Percentiles rank a stretch among this genome's conserved stretches.
Conservation (phyloP, 2,113 vertebrate genomes). For the Scartelaos histophorus region DNA sequence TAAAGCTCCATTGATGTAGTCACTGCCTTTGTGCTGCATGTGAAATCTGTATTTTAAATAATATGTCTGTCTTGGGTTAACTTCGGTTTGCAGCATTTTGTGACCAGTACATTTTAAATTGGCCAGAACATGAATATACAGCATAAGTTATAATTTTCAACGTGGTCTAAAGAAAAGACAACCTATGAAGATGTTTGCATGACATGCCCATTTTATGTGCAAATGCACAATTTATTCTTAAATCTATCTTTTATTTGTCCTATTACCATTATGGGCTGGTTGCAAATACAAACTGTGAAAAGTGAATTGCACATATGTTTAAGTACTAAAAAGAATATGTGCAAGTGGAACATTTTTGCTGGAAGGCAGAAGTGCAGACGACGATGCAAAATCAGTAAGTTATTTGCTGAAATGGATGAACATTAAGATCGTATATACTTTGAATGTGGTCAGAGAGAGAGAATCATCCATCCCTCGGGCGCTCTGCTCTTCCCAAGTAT, state of each 20-base stretch:
- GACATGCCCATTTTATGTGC: neutral
- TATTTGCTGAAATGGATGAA: neutral
- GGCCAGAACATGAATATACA: neutral
- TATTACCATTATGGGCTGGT: too few relatives aligned
- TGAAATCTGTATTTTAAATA: constrained; percentile 36
- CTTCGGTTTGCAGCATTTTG: neutral
- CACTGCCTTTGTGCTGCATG: constrained; percentile 45
- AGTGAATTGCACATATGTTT: neutral
- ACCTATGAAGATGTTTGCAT: neutral
- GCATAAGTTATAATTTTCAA: neutral
- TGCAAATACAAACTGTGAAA: neutral
- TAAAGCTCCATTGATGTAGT: constrained; percentile 66
- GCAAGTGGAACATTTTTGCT: neutral
- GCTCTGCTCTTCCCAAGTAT: constrained; percentile 25
- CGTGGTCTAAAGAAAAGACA: neutral
- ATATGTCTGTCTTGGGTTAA: constrained; percentile 19
- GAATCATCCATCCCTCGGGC: constrained; percentile 11
- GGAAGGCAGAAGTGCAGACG: neutral
- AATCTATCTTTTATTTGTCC: too few relatives aligned
- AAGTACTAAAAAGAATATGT: neutral
- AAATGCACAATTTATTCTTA: neutral
- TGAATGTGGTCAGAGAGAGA: constrained; percentile 14
- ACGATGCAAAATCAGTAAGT: neutral
- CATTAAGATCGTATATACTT: neutral
- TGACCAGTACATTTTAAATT: neutral